Percentiles rank a stretch among this genome's conserved stretches.
Evolutionary conservation across 2,888 invertebrate species (phyloP).

Genomic region (Spilosoma lubricipeda): DNA sequence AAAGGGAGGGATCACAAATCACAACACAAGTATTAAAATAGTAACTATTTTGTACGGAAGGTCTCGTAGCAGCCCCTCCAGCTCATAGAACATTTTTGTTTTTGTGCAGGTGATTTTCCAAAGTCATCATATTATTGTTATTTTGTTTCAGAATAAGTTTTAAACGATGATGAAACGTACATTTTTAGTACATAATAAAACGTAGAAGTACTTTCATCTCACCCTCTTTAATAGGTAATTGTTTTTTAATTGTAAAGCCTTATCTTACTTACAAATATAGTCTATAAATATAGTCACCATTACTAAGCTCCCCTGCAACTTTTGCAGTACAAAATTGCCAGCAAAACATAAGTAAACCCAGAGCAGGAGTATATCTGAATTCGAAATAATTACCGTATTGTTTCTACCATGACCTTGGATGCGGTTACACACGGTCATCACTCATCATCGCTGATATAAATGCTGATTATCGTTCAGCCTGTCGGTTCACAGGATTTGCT

Average conservation of each 20-base stretch:
- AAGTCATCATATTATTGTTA: no score
- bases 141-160: no score
- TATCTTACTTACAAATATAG: no score
- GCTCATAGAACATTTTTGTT: no score
- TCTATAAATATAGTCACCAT: neutral
- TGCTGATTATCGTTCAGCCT: constrained; percentile 73
- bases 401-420: constrained; percentile 77
- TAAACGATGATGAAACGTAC: no score
- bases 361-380: constrained; percentile 29
- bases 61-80: no score
- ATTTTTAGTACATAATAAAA: no score
- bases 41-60: no score
- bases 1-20: no score
- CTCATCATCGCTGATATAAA: constrained; percentile 73
- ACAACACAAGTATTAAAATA: no score
- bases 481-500: constrained; percentile 79
- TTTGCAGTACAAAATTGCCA: neutral
- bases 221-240: neutral
- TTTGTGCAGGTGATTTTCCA: no score
- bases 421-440: constrained; percentile 75
- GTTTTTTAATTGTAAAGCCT: neutral
- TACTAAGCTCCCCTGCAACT: neutral
- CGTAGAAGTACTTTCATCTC: no score
- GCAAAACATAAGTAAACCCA: constrained; percentile 4
- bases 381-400: constrained; percentile 77